Conservation (phyloP, 30 jellyfish, hydroid and myxozoan species). For the Morbakka virulenta region DNA sequence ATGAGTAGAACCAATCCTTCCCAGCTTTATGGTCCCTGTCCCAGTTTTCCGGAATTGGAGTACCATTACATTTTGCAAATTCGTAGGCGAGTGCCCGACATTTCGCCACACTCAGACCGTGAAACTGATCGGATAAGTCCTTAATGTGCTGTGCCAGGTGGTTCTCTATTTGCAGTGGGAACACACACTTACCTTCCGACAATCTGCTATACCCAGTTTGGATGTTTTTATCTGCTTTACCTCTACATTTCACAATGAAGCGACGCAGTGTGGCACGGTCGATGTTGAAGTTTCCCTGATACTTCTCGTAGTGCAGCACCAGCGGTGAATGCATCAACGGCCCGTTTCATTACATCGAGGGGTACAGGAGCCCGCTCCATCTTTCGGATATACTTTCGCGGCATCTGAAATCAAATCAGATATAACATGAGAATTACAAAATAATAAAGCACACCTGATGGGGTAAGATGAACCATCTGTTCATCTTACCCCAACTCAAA, state of each 20-base stretch:
- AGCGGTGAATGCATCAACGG: not conserved
- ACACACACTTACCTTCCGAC: not conserved
- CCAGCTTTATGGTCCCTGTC: not conserved
- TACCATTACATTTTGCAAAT: not conserved
- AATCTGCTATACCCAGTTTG: not conserved
- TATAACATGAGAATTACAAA: too few relatives aligned
- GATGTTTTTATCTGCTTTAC: not conserved
- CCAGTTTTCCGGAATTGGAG: too few relatives aligned
- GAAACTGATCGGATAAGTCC: not conserved
- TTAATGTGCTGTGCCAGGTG: not conserved
- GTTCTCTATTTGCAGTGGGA: not conserved
- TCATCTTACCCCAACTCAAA: too few relatives aligned
- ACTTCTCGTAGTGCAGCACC: not conserved
- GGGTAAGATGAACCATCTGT: not conserved
- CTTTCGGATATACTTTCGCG: too few relatives aligned
- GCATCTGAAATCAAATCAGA: too few relatives aligned
- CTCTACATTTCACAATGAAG: not conserved
- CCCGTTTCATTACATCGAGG: not conserved
- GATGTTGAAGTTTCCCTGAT: not conserved
- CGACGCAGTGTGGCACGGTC: not conserved
- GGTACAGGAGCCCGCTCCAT: not conserved
- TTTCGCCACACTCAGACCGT: not conserved
- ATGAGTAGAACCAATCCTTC: not conserved
- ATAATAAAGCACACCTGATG: too few relatives aligned
- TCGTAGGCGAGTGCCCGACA: not conserved